A percentile compares a stretch with the other conserved stretches of the same genome.
These are phyloP conservation scores for Catharus minimus DNA, from an alignment of 2,113 vertebrate species.

Conservation along the genomic window DNA sequence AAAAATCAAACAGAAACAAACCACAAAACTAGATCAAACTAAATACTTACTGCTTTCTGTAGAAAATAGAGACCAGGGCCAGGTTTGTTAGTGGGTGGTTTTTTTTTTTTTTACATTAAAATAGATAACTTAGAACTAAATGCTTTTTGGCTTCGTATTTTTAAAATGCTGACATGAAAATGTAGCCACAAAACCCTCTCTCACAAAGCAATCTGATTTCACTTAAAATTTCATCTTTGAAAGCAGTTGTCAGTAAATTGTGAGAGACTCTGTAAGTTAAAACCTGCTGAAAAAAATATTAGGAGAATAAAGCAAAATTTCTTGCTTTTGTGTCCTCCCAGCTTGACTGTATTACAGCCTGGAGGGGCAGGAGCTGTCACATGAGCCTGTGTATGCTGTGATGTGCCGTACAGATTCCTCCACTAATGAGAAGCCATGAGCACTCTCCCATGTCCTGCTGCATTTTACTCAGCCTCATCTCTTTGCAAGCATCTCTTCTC, in stretches of 20 bases:
- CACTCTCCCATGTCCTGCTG: not conserved
- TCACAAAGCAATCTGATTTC: not conserved
- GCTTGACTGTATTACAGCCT: not conserved
- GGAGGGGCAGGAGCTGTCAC: conserved; percentile 5
- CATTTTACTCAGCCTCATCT: not conserved
- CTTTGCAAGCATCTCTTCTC: conserved; percentile 17
- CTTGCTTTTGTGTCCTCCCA: not conserved
- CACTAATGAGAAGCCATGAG: conserved; percentile 42
- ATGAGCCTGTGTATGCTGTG: not conserved
- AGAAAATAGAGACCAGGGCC: not conserved
- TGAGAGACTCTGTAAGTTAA: not conserved
- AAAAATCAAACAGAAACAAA: not conserved
- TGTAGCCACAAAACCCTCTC: not conserved
- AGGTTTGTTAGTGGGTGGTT: not conserved
- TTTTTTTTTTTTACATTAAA: not conserved
- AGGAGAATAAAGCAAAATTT: conserved; percentile 13
- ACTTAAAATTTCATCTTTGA: conserved; percentile 11
- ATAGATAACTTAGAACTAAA: not conserved
- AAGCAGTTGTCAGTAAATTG: not conserved
- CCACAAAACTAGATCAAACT: not conserved
- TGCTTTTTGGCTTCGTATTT: not conserved
- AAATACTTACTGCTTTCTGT: not conserved
- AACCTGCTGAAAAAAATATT: conserved; percentile 30
- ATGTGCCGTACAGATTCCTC: not conserved
- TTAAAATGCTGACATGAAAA: not conserved